Evolutionary conservation across 2,888 invertebrate genomes (phyloP), one percentile per base, ranked within the genome.

Genomic region (Sceliomorpha sp.): DNA sequence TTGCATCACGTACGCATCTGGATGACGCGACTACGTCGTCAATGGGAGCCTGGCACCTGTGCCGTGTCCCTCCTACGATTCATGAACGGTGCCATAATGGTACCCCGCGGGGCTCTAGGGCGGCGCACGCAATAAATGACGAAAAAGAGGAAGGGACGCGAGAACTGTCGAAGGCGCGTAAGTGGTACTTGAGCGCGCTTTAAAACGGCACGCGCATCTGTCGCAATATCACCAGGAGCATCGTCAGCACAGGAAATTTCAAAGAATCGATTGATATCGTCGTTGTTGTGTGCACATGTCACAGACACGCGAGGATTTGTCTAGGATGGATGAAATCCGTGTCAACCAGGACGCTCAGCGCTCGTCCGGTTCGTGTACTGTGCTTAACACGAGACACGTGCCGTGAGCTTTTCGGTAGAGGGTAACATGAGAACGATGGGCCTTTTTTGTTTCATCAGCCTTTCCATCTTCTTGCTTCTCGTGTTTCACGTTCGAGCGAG

Each of bases 191-290:
- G 79, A 72, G 20, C 72, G 58, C 66, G 53, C 67, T 78, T 77
- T 74, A 76, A 83, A 80, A 71, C 73, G 76, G 73, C 79, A 77
- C 75, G 73, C 75, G 76, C 86, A 86, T 85, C 85, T 87, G 86
- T 84, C 85, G 80, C 81, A 76, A 83, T n/a, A n/a, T 83, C 78
- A 79, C 62, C 72, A 48, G 39, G 53, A 68, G 72, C 78, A 84
- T 85, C 85, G 82, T 84, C 80, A 64, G 78, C 75, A 67, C 47
- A 20, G 36, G 47, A 5, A 40, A 45, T 36, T 55, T 10, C 31
- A 9, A 31, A 40, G 50, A 8, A 3, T 27, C 29, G n/a, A n/a
- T n/a, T 17, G 14, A 14, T 13, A 62, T 45, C 69, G 70, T 67
- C 51, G 42, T 67, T 64, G 62, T 66, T 72, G 56, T 63, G 45